Evolutionary conservation across 2,113 vertebrate genomes (phyloP), one percentile per base, ranked within the genome.

Genomic region (Larimichthys polyactis): DNA sequence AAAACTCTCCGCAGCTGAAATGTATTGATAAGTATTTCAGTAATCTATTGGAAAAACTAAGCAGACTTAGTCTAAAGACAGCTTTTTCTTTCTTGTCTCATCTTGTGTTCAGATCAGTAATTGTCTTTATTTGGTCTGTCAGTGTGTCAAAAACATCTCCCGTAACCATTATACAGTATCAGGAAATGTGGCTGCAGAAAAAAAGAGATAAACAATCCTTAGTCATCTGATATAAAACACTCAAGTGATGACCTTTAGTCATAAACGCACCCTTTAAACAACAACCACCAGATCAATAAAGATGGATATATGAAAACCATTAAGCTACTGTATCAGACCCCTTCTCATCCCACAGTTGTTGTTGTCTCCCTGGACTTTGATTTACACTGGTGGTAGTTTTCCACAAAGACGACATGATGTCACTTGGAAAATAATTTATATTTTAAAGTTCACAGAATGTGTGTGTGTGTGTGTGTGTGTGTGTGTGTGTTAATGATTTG

Each of bases 301-400:
- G 17, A 43, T 36, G 3, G 4, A 64, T 55, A 14, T 73, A 32
- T 75, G 9, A 27, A 51, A 65, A 64, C 24, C 46, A 20, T n/a
- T 58, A 3, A 49, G 27, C 44, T 80, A 11, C 82, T 29, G 5
- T 17, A 4, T 8, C 29, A 9, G 9, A 57, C 5, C 3, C 0
- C 0, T 0, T 22, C 29, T 67, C 52, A 57, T 20, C 40, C 19
- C 15, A 16, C 20, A 59, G 48, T 59, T 66, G 27, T 46, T 27
- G 27, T 81, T 59, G 52, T 64, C 22, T 71, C 3, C 63, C 29
- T 91, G 90, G 86, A 90, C 81, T 87, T 89, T 88, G 70, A 74
- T 76, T 89, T 81, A 73, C n/a, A 57, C n/a, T 40, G 27, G 62
- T 36, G 66, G 71, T 87, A 79, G 14, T 85, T 91, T 91, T 88